Percentiles rank a stretch among this genome's conserved stretches.
These are phyloP conservation scores for Monoplex corrugatus DNA, from an alignment of 2,888 invertebrate species.

Conservation along the genomic window DNA sequence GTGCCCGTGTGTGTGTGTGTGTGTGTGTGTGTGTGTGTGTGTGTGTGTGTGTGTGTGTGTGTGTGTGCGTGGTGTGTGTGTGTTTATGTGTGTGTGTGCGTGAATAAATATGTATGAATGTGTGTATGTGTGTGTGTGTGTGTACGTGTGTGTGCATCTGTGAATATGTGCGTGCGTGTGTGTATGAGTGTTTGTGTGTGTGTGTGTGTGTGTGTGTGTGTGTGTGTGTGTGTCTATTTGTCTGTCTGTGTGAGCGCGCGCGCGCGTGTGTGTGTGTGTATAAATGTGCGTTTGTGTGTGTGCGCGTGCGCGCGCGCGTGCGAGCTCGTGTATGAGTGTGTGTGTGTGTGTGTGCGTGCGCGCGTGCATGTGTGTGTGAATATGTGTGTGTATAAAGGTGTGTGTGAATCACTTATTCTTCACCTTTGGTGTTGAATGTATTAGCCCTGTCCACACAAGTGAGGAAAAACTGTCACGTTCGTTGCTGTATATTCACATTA, in stretches of 20 bases:
- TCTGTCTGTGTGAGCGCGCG: too few relatives aligned
- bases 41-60: background rate
- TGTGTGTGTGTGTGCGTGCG: too few relatives aligned
- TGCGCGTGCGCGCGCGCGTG: too few relatives aligned
- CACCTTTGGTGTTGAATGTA: too few relatives aligned
- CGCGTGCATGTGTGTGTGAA: too few relatives aligned
- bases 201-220: background rate
- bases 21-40: background rate
- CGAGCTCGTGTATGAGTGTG: too few relatives aligned
- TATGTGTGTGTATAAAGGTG: too few relatives aligned
- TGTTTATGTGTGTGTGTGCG: background rate
- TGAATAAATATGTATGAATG: background rate
- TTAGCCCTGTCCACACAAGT: too few relatives aligned
- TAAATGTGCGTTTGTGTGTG: too few relatives aligned
- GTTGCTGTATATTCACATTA: background rate
- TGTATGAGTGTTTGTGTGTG: background rate
- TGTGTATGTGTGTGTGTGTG: background rate
- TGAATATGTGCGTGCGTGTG: background rate
- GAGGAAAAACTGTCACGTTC: too few relatives aligned
- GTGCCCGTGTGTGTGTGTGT: background rate
- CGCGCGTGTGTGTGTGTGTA: too few relatives aligned
- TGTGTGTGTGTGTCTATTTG: slow-evolving; percentile 28
- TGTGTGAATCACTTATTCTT: too few relatives aligned
- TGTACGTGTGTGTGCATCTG: background rate
- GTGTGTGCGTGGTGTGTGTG: background rate